Evolutionary conservation across 2,797 vertebrate genomes (phyloP).

Genomic region (Gadopsis bispinosus): DNA sequence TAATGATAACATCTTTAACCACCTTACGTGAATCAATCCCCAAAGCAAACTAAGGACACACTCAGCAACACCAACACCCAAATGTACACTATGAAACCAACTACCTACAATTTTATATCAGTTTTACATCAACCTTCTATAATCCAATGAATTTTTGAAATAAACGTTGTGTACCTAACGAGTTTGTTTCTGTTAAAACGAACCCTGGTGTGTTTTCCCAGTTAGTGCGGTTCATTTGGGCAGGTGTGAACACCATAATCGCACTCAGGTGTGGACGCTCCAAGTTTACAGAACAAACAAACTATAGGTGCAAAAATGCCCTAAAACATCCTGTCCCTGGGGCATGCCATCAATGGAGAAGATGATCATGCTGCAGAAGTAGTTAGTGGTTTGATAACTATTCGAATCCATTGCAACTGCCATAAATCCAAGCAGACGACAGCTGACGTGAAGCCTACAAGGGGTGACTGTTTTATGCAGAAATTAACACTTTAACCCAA

Average conservation of each 20-base stretch:
- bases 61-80: neutral
- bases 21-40: neutral
- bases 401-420: neutral
- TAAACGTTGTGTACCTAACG: neutral
- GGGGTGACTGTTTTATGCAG: neutral
- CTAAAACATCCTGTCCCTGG: constrained; percentile 19
- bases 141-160: neutral
- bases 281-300: no score
- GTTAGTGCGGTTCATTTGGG: no score
- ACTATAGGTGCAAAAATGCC: no score
- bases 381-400: neutral
- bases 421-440: constrained; percentile 3
- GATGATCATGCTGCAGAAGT: constrained; percentile 4
- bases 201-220: no score
- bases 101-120: constrained; percentile 10
- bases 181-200: no score
- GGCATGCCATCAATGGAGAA: constrained; percentile 5
- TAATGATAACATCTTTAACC: neutral
- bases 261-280: no score
- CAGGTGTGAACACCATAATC: no score
- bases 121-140: constrained; percentile 19
- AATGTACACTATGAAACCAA: neutral
- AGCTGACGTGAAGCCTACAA: neutral
- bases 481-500: neutral
- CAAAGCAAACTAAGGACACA: constrained; percentile 3